These are phyloP conservation scores for Equus quagga DNA, from an alignment of 2,113 vertebrate species.

Conservation along the genomic window DNA sequence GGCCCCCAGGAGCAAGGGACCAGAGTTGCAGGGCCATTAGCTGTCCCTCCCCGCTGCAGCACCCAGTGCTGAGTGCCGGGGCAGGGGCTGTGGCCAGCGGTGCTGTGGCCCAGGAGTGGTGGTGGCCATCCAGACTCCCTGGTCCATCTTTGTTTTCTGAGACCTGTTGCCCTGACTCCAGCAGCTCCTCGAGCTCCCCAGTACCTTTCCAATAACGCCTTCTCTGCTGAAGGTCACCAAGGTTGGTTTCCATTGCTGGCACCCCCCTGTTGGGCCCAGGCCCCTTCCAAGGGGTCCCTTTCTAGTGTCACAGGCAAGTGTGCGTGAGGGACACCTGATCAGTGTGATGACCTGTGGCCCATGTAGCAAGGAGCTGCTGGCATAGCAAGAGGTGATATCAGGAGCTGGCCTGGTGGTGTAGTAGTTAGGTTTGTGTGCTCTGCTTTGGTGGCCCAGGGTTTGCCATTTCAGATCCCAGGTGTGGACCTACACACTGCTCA, in stretches of 20 bases:
- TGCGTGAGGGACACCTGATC: neutral
- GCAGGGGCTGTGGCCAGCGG: too few species aligned
- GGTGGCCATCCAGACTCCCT: neutral
- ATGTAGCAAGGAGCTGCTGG: accelerated
- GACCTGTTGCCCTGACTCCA: neutral
- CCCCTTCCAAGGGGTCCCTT: neutral
- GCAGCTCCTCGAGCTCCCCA: neutral
- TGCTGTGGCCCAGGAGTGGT: too few species aligned
- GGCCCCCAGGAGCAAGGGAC: neutral
- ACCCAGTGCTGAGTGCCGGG: neutral
- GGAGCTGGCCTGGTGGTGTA: too few species aligned
- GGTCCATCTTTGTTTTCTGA: neutral
- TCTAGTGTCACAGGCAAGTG: neutral
- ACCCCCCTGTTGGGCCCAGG: neutral
- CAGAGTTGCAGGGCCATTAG: neutral
- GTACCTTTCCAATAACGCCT: neutral
- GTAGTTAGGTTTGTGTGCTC: too few species aligned
- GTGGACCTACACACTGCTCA: too few species aligned
- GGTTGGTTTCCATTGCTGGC: neutral
- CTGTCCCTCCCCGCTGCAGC: accelerated
- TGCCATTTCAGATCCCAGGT: too few species aligned
- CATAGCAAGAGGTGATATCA: neutral
- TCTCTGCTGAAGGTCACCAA: neutral
- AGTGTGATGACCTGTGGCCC: neutral
- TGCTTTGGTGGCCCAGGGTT: too few species aligned